Evolutionary conservation across 2,888 invertebrate species (phyloP).

Genomic region (Rhamnusium bicolor): DNA sequence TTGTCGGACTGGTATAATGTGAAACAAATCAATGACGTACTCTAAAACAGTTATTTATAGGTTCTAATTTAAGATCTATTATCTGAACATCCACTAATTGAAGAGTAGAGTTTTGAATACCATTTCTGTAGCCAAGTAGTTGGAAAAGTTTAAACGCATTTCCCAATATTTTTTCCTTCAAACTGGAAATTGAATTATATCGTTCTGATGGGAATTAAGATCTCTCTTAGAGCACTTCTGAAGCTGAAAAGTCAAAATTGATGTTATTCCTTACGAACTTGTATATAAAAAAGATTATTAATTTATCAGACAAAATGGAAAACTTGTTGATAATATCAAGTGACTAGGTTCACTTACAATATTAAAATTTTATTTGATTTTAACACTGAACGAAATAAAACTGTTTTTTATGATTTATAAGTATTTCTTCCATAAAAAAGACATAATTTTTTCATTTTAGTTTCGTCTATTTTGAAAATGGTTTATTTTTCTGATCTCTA

Average conservation of each 20-base stretch:
- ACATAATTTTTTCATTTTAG: too few relatives aligned
- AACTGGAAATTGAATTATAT: not conserved
- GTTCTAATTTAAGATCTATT: not conserved
- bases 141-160: not conserved
- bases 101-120: not conserved
- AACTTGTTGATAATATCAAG: not conserved
- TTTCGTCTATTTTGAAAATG: too few relatives aligned
- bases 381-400: too few relatives aligned
- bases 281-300: not conserved
- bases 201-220: not conserved
- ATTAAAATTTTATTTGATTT: too few relatives aligned
- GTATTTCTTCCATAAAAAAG: too few relatives aligned
- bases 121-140: not conserved
- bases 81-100: not conserved
- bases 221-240: not conserved
- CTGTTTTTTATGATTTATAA: too few relatives aligned
- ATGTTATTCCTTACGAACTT: not conserved
- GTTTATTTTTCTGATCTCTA: too few relatives aligned
- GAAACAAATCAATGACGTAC: too few relatives aligned
- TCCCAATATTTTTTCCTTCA: not conserved
- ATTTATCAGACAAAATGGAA: not conserved
- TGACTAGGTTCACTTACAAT: too few relatives aligned
- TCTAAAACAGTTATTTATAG: too few relatives aligned
- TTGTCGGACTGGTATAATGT: too few relatives aligned
- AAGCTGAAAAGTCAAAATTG: not conserved